Percentiles rank a stretch among this genome's conserved stretches.
These are phyloP conservation scores for Galleria mellonella DNA, from an alignment of 1,140 invertebrate species.

Conservation along the genomic window DNA sequence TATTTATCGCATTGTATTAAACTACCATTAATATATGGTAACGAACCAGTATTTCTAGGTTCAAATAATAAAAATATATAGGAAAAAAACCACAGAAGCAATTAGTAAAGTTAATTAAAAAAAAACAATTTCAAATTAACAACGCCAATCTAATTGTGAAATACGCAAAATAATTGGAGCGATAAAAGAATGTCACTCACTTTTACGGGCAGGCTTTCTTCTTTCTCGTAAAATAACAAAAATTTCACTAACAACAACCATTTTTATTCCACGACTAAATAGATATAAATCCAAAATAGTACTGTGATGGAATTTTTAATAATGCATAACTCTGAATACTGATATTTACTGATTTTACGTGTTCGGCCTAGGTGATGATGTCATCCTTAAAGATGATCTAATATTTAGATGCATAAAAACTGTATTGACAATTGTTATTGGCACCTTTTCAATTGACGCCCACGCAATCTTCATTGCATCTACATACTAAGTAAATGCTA, in stretches of 20 bases:
- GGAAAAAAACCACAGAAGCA: too few relatives aligned
- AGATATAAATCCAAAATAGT: slow-evolving; percentile 12
- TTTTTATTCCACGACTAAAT: slow-evolving; percentile 18
- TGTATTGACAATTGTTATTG: slow-evolving; percentile 1
- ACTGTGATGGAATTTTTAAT: slow-evolving; percentile 26
- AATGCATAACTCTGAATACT: slow-evolving; percentile 13
- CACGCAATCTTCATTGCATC: not conserved
- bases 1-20: too few relatives aligned
- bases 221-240: slow-evolving; percentile 19
- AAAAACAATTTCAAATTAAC: too few relatives aligned
- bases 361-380: slow-evolving; percentile 7
- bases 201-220: slow-evolving; percentile 14
- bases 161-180: not conserved
- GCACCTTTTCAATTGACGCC: not conserved
- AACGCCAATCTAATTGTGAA: not conserved
- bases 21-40: too few relatives aligned
- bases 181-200: slow-evolving; percentile 14
- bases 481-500: too few relatives aligned
- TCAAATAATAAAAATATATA: too few relatives aligned
- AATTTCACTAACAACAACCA: slow-evolving; percentile 25
- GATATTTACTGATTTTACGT: slow-evolving; percentile 10
- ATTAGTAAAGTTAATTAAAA: too few relatives aligned
- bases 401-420: slow-evolving; percentile 3
- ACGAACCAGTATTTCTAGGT: too few relatives aligned
- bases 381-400: slow-evolving; percentile 8